phyloP scores from a whole-genome alignment of 2,888 invertebrate genomes.

The Hanleya hanleyi region DNA sequence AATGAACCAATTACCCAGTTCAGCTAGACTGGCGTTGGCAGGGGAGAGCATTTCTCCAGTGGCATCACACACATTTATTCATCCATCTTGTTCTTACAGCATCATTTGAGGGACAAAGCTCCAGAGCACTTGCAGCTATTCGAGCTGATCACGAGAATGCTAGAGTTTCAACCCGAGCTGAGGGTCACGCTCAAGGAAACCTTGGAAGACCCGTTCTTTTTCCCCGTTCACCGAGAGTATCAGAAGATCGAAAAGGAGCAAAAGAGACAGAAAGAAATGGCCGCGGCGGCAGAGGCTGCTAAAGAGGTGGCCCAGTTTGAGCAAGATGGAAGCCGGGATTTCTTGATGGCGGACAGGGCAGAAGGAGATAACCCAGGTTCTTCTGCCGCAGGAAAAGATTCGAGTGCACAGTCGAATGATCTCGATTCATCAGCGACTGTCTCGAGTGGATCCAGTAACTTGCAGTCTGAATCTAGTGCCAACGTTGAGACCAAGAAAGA shows the following conservation, averaged over 20 bases:
- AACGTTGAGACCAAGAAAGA: no score
- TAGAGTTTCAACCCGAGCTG: conserved; percentile 96
- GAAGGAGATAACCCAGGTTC: not conserved
- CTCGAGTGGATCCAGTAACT: not conserved
- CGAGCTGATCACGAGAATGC: conserved; percentile 94
- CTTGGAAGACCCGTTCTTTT: conserved; percentile 92
- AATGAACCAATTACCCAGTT: no score
- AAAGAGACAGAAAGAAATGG: not conserved
- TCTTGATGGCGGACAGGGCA: not conserved
- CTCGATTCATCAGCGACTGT: not conserved
- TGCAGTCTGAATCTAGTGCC: no score
- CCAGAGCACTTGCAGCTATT: conserved; percentile 95
- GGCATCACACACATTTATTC: no score
- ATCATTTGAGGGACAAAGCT: conserved; percentile 90
- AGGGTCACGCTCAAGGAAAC: conserved; percentile 92
- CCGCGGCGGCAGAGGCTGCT: not conserved
- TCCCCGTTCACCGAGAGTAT: not conserved
- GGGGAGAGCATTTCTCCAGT: no score
- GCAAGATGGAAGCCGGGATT: not conserved
- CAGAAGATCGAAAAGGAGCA: not conserved
- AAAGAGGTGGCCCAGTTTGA: not conserved
- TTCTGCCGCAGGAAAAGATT: not conserved
- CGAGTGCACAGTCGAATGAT: not conserved
- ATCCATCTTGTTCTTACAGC: conserved; percentile 77
- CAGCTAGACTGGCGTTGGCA: no score